A percentile compares a stretch with the other conserved stretches of the same genome.
Evolutionary conservation across 2,113 vertebrate genomes (phyloP).

Genomic region (Corythoichthys intestinalis): DNA sequence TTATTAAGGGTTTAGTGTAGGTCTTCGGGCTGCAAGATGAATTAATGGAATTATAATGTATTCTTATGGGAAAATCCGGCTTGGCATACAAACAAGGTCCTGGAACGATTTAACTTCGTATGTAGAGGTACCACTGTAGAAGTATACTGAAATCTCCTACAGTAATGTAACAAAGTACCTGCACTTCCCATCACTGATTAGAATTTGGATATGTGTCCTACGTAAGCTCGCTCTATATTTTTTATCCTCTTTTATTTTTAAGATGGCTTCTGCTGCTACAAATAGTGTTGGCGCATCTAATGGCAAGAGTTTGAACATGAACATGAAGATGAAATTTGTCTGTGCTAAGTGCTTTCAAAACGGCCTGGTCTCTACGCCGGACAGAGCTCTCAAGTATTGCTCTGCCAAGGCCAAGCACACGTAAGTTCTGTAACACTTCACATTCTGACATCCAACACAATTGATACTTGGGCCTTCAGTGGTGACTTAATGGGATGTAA

Average conservation of each 20-base stretch:
- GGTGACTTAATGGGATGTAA: too few species aligned
- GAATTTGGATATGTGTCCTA: not conserved
- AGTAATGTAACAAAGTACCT: too few species aligned
- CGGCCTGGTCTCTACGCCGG: conserved; percentile 81
- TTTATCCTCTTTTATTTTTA: not conserved
- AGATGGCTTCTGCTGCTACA: conserved; percentile 22
- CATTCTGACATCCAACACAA: not conserved
- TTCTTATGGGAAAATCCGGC: too few species aligned
- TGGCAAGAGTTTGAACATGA: conserved; percentile 63
- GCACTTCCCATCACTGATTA: not conserved
- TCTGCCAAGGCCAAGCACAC: conserved; percentile 85
- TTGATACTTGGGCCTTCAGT: not conserved
- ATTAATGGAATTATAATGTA: too few species aligned
- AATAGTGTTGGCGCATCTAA: conserved; percentile 16
- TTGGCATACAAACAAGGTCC: too few species aligned
- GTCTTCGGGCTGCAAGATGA: too few species aligned
- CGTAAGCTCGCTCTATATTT: too few species aligned
- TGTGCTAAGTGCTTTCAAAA: conserved; percentile 88
- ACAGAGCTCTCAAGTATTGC: conserved; percentile 88
- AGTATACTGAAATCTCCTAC: too few species aligned
- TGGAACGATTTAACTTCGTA: too few species aligned
- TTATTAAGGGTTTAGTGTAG: too few species aligned
- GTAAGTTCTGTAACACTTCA: conserved; percentile 57
- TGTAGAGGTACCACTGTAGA: too few species aligned
- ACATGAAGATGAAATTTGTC: conserved; percentile 82